These are phyloP conservation scores for Cryptocephalus moraei DNA, from an alignment of 2,888 invertebrate genomes.

Conservation along the genomic window DNA sequence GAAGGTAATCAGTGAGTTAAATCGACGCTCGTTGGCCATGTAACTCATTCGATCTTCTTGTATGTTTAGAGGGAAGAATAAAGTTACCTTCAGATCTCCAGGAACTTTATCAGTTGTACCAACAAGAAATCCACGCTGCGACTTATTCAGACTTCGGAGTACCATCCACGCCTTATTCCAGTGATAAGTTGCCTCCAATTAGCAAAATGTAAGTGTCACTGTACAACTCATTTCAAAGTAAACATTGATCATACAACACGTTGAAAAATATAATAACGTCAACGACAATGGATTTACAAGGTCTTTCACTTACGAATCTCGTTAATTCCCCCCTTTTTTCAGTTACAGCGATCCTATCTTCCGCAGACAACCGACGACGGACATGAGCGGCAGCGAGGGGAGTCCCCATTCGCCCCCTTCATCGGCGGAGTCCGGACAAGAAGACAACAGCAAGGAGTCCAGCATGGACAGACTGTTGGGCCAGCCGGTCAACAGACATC, in stretches of 20 bases:
- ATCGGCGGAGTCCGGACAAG: conserved; percentile 33
- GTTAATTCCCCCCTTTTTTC: no score
- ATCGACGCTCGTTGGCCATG: no score
- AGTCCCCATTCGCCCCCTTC: conserved; percentile 32
- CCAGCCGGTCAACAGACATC: conserved; percentile 32
- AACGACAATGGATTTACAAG: no score
- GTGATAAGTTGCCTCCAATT: conserved; percentile 54
- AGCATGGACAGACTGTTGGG: conserved; percentile 36
- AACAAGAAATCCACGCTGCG: conserved; percentile 78
- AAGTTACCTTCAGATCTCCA: conserved; percentile 64
- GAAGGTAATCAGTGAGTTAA: conserved; percentile 57
- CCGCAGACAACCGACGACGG: conserved; percentile 24
- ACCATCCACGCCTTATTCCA: conserved; percentile 37
- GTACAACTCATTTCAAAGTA: no score
- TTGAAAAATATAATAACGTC: no score
- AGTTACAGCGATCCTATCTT: conserved; percentile 35
- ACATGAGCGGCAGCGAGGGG: conserved; percentile 24
- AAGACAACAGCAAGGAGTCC: conserved; percentile 24
- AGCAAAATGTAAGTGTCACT: conserved; percentile 44
- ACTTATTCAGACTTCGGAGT: conserved; percentile 59
- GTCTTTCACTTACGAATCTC: no score
- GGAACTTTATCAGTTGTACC: conserved; percentile 72
- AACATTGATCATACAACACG: no score
- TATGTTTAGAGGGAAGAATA: conserved; percentile 51
- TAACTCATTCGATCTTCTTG: conserved; percentile 2